phyloP scores from a whole-genome alignment of 2,797 vertebrate genomes.

The Phalanger gymnotis region DNA sequence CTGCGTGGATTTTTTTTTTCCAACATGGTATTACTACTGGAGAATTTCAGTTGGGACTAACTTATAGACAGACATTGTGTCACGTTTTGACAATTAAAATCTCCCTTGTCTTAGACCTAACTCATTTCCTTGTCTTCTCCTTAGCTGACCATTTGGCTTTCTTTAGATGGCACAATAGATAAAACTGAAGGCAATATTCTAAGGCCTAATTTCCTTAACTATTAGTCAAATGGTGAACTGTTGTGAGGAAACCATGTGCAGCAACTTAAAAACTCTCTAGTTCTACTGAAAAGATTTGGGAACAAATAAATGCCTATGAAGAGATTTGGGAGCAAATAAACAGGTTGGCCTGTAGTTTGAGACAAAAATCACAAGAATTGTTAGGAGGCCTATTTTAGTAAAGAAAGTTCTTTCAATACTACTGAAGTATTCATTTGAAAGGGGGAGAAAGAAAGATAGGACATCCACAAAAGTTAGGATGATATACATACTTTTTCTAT shows the following conservation, averaged over 20 bases:
- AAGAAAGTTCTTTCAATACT: slow-evolving; percentile 16
- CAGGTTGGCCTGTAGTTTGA: slow-evolving; percentile 11
- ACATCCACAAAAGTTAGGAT: neutral
- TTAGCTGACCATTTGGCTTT: neutral
- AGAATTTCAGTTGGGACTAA: slow-evolving; percentile 25
- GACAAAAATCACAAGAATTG: slow-evolving; percentile 18
- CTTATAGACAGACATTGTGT: neutral
- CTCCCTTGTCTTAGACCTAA: neutral
- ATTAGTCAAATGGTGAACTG: neutral
- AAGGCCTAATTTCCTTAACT: slow-evolving; percentile 5
- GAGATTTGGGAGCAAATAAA: slow-evolving; percentile 33
- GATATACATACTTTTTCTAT: neutral
- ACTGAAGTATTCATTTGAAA: slow-evolving; percentile 15
- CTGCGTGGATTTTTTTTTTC: slow-evolving; percentile 7
- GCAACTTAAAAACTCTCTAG: neutral
- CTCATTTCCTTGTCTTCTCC: neutral
- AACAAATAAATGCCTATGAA: slow-evolving; percentile 20
- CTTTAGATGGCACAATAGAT: neutral
- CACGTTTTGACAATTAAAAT: neutral
- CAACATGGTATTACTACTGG: slow-evolving; percentile 7
- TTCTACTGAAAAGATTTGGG: slow-evolving; percentile 14
- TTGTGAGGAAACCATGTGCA: neutral
- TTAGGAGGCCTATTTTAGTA: slow-evolving; percentile 12
- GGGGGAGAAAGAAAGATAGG: neutral
- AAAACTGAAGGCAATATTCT: slow-evolving; percentile 20